A percentile compares a stretch with the other conserved stretches of the same genome.
Conservation (phyloP, 2,113 vertebrate species). For the Leptobrachium ailaonicum region DNA sequence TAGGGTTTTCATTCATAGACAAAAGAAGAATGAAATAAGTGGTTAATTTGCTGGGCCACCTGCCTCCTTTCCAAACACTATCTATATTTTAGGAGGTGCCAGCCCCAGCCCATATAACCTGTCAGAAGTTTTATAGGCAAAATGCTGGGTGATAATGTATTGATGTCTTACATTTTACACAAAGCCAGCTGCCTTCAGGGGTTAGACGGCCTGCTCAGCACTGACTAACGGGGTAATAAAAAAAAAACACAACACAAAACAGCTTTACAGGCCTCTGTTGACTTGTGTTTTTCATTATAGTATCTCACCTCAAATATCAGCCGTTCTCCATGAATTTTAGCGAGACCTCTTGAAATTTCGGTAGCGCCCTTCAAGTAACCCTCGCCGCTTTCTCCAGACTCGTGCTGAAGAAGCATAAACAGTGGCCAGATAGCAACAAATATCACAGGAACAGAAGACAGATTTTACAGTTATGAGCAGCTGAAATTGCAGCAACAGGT, state of each 20-base stretch:
- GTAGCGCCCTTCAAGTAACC: constrained; percentile 15
- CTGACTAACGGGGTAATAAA: constrained; percentile 76
- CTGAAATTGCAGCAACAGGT: not conserved
- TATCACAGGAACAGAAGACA: not conserved
- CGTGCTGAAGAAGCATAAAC: constrained; percentile 6
- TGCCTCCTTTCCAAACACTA: constrained; percentile 54
- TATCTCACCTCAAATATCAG: constrained; percentile 71
- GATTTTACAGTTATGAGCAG: not conserved
- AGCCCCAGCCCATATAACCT: constrained; percentile 66
- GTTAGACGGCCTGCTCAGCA: constrained; percentile 60
- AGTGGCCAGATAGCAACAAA: constrained; percentile 14
- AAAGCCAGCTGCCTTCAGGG: constrained; percentile 66
- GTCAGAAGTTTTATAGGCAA: constrained; percentile 72
- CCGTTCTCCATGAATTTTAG: constrained; percentile 38
- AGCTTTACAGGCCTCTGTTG: constrained; percentile 71
- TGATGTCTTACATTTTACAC: constrained; percentile 64
- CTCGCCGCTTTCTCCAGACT: not conserved
- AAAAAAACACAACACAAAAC: constrained; percentile 62
- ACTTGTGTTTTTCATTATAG: constrained; percentile 74
- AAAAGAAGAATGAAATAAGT: constrained; percentile 16
- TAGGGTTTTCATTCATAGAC: no score
- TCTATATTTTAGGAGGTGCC: constrained; percentile 65
- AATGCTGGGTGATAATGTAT: constrained; percentile 71
- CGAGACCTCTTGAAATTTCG: constrained; percentile 23
- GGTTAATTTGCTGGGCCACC: constrained; percentile 53